Conservation (phyloP, 2,113 vertebrate species). For the Dascyllus trimaculatus region DNA sequence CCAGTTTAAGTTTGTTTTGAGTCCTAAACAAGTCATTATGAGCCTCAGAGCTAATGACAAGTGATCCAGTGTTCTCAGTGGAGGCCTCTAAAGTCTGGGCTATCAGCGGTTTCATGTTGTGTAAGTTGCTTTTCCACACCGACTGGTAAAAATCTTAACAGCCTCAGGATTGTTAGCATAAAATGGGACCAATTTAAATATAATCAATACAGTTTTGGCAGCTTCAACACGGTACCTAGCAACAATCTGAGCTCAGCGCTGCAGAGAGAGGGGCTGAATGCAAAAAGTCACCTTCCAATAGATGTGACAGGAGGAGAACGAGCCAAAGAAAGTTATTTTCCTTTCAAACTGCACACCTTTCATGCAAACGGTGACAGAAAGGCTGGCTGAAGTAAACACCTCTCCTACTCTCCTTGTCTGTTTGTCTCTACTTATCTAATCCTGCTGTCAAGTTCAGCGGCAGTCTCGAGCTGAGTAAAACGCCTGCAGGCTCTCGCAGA, state of each 20-base stretch:
- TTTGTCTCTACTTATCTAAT: slow-evolving; percentile 52
- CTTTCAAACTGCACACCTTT: slow-evolving; percentile 21
- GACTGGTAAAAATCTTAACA: no score
- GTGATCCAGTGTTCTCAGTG: no score
- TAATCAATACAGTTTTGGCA: not conserved
- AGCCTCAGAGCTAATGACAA: no score
- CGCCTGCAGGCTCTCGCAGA: slow-evolving; percentile 32
- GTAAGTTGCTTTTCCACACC: no score
- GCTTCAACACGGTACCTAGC: not conserved
- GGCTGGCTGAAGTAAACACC: slow-evolving; percentile 45
- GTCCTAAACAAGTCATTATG: no score
- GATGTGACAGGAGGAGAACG: slow-evolving; percentile 13
- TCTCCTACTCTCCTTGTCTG: slow-evolving; percentile 31
- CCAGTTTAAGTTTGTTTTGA: no score
- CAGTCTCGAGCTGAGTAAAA: slow-evolving; percentile 27
- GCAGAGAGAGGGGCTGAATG: not conserved
- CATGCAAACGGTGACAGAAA: slow-evolving; percentile 30
- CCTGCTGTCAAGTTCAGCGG: slow-evolving; percentile 33
- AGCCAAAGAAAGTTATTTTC: slow-evolving; percentile 33
- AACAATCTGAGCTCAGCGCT: not conserved
- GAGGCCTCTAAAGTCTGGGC: no score
- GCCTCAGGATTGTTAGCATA: no score
- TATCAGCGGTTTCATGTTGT: no score
- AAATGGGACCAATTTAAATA: not conserved
- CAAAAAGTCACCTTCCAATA: not conserved